phyloP scores from a whole-genome alignment of 2,888 invertebrate genomes.

The Archips xylosteana region DNA sequence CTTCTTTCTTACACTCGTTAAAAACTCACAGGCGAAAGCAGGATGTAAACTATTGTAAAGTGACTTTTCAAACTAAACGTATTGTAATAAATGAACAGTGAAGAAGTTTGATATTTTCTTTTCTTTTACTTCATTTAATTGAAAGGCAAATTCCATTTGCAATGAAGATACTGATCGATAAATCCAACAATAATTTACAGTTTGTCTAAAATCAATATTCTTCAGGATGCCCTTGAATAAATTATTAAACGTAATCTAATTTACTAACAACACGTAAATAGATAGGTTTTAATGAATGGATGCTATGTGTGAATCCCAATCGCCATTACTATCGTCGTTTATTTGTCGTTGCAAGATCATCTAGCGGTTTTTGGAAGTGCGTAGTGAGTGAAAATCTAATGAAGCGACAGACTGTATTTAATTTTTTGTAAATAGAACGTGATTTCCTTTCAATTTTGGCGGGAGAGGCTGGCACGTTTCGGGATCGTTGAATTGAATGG shows the following conservation, averaged over 20 bases:
- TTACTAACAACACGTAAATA: constrained; percentile 39
- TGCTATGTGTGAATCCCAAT: constrained; percentile 42
- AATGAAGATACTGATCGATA: constrained; percentile 39
- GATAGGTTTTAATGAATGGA: constrained; percentile 40
- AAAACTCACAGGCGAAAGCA: background rate
- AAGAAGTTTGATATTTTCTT: constrained; percentile 37
- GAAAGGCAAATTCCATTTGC: constrained; percentile 33
- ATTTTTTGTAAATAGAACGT: constrained; percentile 63
- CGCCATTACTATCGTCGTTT: constrained; percentile 51
- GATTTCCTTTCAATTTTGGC: constrained; percentile 76
- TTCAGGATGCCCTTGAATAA: constrained; percentile 32
- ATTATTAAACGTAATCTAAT: constrained; percentile 40
- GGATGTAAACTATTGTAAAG: constrained; percentile 19
- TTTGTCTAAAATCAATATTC: constrained; percentile 38
- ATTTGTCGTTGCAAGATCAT: constrained; percentile 18
- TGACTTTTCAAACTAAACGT: constrained; percentile 25
- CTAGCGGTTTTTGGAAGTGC: constrained; percentile 28
- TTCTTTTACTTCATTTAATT: constrained; percentile 37
- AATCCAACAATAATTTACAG: constrained; percentile 29
- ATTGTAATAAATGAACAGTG: constrained; percentile 22
- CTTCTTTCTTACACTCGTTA: constrained; percentile 25
- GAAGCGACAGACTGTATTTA: constrained; percentile 48
- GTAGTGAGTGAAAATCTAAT: constrained; percentile 23
- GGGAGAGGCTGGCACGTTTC: constrained; percentile 74
- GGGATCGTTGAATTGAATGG: constrained; percentile 69